Evolutionary conservation across 2,113 vertebrate species (phyloP), one percentile per base, ranked within the genome.

Genomic region (Laticauda colubrina): DNA sequence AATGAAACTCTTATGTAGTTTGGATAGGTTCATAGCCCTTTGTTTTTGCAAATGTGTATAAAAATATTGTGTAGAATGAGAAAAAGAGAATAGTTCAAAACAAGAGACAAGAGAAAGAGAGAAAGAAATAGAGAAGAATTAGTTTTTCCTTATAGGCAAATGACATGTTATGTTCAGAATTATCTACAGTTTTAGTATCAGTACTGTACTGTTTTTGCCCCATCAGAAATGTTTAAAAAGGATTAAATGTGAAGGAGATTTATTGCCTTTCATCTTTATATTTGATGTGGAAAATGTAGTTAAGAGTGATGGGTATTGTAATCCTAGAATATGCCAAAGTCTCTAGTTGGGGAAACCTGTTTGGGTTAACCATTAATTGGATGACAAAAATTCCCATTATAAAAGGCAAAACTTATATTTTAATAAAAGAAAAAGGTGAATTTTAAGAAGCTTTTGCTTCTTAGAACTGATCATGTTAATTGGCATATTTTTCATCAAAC

Each of bases 401-500:
- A 81, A 81, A 81, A 81, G 18, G 7, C 34, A 87, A 57, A 90
- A 48, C 39, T 88, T 88, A 24, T 26, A 11, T 53, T 94, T 94
- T 95, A 53, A 61, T 85, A 91, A 59, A 8, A 56, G 55, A 88
- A 24, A 69, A 92, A 94, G 6, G 56, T 81, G 26, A 14, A 57
- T 51, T 93, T 29, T 93, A 92, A 86, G 61, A 91, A 92, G 87
- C 64, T 69, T 93, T 81, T 14, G 34, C 11, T 93, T 95, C 88
- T 94, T 90, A 59, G 91, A 91, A 90, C 92, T 92, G 93, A 90
- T 95, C 4, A 14, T 39, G 8, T 93, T 95, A 95, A 95, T 94
- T 96, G 69, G 94, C 81, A 90, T 75, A 94, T 93, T 91, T 51
- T 96, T 95, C 96, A 90, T 97, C 95, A 94, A 96, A 61, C 97